A percentile compares a stretch with the other conserved stretches of the same genome.
These are phyloP conservation scores for Diabrotica undecimpunctata DNA, from an alignment of 1,140 invertebrate genomes.

Conservation along the genomic window DNA sequence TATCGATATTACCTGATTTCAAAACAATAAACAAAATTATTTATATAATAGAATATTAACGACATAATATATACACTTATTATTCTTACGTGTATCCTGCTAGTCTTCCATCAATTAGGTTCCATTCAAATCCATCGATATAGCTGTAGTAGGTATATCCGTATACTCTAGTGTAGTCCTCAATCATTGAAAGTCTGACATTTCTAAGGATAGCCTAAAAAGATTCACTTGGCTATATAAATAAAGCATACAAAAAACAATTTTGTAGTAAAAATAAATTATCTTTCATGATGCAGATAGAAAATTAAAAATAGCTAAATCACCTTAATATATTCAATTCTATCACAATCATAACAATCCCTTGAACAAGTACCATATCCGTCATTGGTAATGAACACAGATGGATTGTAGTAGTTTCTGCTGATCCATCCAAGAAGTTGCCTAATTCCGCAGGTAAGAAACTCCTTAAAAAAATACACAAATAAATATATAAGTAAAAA, in stretches of 20 bases:
- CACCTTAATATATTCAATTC: slow-evolving; percentile 3
- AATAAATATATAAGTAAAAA: neutral
- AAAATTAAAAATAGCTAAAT: too few species aligned
- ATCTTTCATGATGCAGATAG: too few species aligned
- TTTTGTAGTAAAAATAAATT: neutral
- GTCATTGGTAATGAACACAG: neutral
- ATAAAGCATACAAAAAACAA: neutral
- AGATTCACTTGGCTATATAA: too few species aligned
- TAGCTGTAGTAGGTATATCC: neutral
- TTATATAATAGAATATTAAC: too few species aligned
- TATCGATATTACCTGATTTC: too few species aligned
- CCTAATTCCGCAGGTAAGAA: neutral
- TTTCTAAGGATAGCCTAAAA: neutral
- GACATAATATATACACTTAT: too few species aligned
- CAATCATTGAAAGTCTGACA: neutral
- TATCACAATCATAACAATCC: neutral
- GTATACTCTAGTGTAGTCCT: neutral
- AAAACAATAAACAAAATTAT: too few species aligned
- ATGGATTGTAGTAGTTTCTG: neutral
- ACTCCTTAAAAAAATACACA: neutral
- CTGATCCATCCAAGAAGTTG: neutral
- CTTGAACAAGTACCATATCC: neutral
- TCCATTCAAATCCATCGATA: slow-evolving; percentile 7
- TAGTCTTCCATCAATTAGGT: too few species aligned
- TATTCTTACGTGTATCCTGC: neutral